Base-by-base conservation (phyloP, 2,888 invertebrate species). In the Ceramica pisi region DNA sequence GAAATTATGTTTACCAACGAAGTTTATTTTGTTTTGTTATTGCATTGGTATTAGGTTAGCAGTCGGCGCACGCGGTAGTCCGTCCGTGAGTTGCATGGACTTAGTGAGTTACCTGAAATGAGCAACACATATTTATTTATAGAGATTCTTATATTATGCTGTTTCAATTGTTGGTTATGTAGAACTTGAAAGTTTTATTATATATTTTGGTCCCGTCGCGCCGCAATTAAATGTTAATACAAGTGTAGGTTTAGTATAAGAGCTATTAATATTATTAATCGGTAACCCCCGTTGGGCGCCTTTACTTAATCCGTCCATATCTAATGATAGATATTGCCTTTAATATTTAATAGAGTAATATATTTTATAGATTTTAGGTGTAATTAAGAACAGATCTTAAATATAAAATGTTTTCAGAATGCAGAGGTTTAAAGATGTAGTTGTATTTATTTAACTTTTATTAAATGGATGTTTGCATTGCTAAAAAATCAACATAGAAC, bases 261-360 rank as follows among this genome's bases (percentile, higher is more conserved):
- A 94, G 94, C 94, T 94, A 94, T 92, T 93, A 94, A 94, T 93
- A 91, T 90, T 91, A 94, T 93, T 94, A 95, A 94, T 94, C 90
- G 95, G 96, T 95, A 95, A 95, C 94, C 95, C 85, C 95, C 93
- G 86, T 89, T 92, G 95, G 95, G 95, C 95, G 95, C 95, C 95
- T 95, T 95, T 91, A 95, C 94, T 94, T 94, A 95, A 95, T 96
- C 96, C 96, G 96, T 96, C 96, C 96, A 95, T 94, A 92, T 95
- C 92, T 95, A 95, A 95, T 91, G 90, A 94, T 95, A 95, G 94
- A 95, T 94, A 94, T 96, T 96, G 95, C 96, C 95, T 96, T 95
- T 95, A 96, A 95, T 95, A 94, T 95, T 95, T 95, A 95, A 95
- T 95, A 95, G 94, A 96, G 94, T 94, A 95, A 96, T 95, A 96